Percentiles rank a stretch among this genome's conserved stretches.
Conservation (phyloP, 1,140 invertebrate species). For the Tetramorium simillimum region DNA sequence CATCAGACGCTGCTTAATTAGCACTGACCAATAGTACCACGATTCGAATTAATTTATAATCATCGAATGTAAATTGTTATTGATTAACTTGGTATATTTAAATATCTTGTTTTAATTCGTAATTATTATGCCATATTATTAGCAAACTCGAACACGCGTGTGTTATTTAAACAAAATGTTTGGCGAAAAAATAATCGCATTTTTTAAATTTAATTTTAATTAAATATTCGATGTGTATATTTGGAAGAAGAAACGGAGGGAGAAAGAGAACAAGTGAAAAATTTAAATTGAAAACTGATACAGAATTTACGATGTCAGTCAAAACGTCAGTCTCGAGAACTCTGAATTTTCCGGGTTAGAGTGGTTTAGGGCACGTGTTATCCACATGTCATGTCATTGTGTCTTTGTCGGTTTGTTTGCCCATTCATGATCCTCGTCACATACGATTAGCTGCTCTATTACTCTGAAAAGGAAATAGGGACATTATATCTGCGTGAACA, state of each 20-base stretch:
- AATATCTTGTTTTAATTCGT: neutral
- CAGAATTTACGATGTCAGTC: neutral
- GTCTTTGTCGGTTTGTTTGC: neutral
- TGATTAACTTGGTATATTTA: neutral
- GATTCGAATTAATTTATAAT: slow-evolving; percentile 13
- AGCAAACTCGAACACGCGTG: neutral
- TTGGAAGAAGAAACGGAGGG: neutral
- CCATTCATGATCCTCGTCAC: neutral
- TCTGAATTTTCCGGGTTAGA: neutral
- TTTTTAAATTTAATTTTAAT: neutral
- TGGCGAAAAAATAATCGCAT: neutral
- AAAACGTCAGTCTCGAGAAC: neutral
- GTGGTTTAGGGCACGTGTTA: neutral
- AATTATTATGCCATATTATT: neutral
- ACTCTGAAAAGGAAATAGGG: neutral
- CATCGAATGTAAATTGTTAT: neutral
- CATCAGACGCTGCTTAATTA: neutral
- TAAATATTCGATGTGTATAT: neutral
- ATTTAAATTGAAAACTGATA: neutral
- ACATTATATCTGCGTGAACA: neutral
- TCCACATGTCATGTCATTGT: neutral
- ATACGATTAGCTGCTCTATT: neutral
- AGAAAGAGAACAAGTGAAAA: neutral
- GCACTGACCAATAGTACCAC: neutral
- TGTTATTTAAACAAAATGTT: neutral